Evolutionary conservation across 2,888 invertebrate genomes (phyloP).

Genomic region (Scaptomyza parva): DNA sequence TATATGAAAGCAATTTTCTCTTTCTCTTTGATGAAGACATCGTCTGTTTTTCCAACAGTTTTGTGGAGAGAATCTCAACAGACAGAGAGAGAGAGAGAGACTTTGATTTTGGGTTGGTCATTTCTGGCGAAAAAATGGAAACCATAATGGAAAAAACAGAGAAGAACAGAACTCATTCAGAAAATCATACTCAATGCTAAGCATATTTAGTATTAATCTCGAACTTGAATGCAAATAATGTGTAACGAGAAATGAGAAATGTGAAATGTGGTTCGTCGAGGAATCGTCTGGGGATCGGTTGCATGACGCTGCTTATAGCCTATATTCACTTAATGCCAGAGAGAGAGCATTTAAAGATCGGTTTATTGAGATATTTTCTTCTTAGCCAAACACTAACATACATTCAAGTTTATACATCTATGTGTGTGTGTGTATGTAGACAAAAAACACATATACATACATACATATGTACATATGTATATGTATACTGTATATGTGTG

Average conservation of each 20-base stretch:
- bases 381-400: conserved; percentile 8
- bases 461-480: neutral
- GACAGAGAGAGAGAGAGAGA: neutral
- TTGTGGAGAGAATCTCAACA: too few species aligned
- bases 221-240: conserved; percentile 11
- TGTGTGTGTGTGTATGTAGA: neutral
- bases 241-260: conserved; percentile 4
- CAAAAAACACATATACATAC: too few species aligned
- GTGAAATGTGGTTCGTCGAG: conserved; percentile 6
- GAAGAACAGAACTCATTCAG: neutral
- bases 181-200: conserved; percentile 13
- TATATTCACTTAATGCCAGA: neutral
- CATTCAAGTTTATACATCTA: conserved; percentile 10
- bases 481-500: neutral
- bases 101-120: neutral
- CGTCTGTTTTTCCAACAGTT: too few species aligned
- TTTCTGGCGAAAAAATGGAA: neutral
- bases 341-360: conserved; percentile 5
- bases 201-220: conserved; percentile 4
- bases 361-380: conserved; percentile 2
- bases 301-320: neutral
- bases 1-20: neutral
- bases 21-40: too few species aligned
- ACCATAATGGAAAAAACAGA: neutral
- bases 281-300: neutral